Conservation (phyloP, 2,113 vertebrate genomes). For the Arizona elegans region DNA sequence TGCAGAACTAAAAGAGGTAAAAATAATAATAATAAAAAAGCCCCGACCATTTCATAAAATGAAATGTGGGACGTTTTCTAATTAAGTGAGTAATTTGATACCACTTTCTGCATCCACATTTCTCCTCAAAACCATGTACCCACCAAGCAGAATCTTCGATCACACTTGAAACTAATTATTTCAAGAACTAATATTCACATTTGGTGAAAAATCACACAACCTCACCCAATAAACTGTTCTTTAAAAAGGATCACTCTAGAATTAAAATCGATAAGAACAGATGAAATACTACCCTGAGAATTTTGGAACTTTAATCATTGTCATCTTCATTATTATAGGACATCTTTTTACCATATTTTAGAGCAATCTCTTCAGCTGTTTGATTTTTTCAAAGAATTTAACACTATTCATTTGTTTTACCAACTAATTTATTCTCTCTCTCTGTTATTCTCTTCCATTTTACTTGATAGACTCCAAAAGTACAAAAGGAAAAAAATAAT, state of each 20-base stretch:
- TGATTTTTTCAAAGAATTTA: background rate
- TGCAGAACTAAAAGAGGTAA: background rate
- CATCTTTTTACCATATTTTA: background rate
- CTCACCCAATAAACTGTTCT: background rate
- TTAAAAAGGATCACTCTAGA: background rate
- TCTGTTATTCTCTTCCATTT: background rate
- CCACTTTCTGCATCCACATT: background rate
- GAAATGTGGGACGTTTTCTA: background rate
- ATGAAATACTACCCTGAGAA: background rate
- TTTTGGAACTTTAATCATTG: background rate
- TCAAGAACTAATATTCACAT: background rate
- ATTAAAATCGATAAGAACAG: background rate
- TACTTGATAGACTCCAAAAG: background rate
- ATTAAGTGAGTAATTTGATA: background rate
- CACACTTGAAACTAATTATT: background rate
- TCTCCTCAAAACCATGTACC: background rate
- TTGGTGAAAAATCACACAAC: background rate
- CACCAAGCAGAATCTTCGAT: background rate
- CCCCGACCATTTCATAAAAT: background rate
- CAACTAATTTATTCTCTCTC: background rate
- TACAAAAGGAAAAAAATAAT: background rate
- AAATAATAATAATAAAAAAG: background rate
- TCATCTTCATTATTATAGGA: background rate
- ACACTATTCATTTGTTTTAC: background rate
- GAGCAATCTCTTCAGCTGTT: background rate